Evolutionary conservation across 2,888 invertebrate species (phyloP), one percentile per base, ranked within the genome.

Genomic region (Aquatica leii): DNA sequence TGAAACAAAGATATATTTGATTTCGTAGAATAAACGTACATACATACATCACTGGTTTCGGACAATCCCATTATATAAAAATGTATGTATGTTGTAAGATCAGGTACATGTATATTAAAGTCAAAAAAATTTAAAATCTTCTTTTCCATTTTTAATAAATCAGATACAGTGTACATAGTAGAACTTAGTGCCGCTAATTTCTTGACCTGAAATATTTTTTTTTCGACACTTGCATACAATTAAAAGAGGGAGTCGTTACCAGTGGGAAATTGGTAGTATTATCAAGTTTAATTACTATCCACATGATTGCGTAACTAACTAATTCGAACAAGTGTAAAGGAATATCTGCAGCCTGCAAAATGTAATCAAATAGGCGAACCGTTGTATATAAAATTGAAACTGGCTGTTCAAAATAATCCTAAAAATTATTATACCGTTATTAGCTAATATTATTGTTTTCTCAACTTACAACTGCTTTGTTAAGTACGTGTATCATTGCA

Each of bases 111-210:
- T 12, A 64, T 43, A 11, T 59, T 21, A 18, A 56, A 64, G 12
- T 50, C 48, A 14, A 64, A 64, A 20, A 59, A 56, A 1, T 4
- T 46, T 37, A 64, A 48, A n/a, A 64, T 17, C 12, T 59, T 64
- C 5, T 15, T 50, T 52, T 64, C 64, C 21, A 59, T 17, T 40
- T 55, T 43, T 20, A 55, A 46, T 59, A 59, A 55, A 31, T 64
- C 55, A 21, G 35, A 20, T 0, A n/a, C 18, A 5, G 55, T 24
- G 11, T 64, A 63, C 0, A 21, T 54, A 11, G 6, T 21, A 15
- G 41, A 54, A 50, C 58, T 54, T 34, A 63, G 34, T n/a, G 40
- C 17, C 34, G 50, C n/a, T 34, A 63, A 18, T 34, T 59, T 54
- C 8, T 37, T 34, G n/a, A 21, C 49, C 62, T 62, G 41, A 31